Conservation (phyloP, 2,797 vertebrate genomes). For the Myioborus melanocephalus region DNA sequence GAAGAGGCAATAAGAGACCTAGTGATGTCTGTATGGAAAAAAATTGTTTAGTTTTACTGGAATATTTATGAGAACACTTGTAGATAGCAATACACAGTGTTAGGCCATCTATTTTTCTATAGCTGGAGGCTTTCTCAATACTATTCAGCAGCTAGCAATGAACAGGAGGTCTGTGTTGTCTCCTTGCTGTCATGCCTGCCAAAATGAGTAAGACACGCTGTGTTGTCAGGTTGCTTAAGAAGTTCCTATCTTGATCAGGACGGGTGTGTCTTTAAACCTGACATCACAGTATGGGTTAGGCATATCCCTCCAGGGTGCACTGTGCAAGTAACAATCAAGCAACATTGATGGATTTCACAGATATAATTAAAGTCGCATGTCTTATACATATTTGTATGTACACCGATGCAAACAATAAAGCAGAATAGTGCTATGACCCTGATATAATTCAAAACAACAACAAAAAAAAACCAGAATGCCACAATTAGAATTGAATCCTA, state of each 20-base stretch:
- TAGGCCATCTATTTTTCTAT: not conserved
- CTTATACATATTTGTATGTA: not conserved
- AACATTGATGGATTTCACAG: not conserved
- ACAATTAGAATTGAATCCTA: not conserved
- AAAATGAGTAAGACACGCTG: not conserved
- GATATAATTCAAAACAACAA: not conserved
- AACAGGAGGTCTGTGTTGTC: not conserved
- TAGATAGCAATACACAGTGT: not conserved
- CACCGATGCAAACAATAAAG: not conserved
- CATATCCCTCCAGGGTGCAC: not conserved
- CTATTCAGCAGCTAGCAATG: not conserved
- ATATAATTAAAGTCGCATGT: not conserved
- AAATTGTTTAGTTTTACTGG: conserved; percentile 67
- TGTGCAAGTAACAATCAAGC: not conserved
- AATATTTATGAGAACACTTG: not conserved
- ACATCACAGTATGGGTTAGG: not conserved
- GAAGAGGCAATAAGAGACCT: conserved; percentile 85
- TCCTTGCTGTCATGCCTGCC: not conserved
- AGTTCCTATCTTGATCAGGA: not conserved
- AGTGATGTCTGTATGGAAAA: conserved; percentile 86
- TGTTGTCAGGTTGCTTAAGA: not conserved
- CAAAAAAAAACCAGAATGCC: not conserved
- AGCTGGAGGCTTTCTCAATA: not conserved
- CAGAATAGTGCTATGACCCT: not conserved
- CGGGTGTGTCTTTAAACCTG: not conserved